These are phyloP conservation scores for Acanthopleura granulata DNA, from an alignment of 2,888 invertebrate species.

Conservation along the genomic window DNA sequence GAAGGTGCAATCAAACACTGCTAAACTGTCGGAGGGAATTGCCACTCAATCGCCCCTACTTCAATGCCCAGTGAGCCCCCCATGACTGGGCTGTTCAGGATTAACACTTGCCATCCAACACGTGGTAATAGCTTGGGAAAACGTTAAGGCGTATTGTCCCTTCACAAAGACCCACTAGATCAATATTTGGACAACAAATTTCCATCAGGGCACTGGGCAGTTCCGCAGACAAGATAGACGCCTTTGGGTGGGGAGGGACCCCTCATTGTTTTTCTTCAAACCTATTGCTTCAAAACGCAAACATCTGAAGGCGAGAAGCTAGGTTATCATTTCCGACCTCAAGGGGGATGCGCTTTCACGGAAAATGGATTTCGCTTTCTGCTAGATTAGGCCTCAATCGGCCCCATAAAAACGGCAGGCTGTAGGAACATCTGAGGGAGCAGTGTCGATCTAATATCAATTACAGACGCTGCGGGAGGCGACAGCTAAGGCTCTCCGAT, in stretches of 20 bases:
- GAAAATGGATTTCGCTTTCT: constrained; percentile 17
- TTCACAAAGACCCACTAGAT: constrained; percentile 14
- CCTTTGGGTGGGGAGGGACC: not conserved
- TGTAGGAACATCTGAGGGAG: not conserved
- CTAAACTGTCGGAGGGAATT: not conserved
- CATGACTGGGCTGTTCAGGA: not conserved
- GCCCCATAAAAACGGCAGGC: not conserved
- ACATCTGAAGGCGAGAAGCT: constrained; percentile 9
- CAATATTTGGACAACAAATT: constrained; percentile 19
- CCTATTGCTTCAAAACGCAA: constrained; percentile 3
- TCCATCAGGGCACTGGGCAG: constrained; percentile 10
- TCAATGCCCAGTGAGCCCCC: constrained; percentile 6
- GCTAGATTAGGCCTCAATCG: constrained; percentile 18
- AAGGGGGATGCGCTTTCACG: constrained; percentile 17
- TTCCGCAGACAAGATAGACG: constrained; percentile 15
- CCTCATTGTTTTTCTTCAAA: constrained; percentile 20
- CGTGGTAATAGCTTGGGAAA: constrained; percentile 13
- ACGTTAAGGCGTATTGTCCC: constrained; percentile 3
- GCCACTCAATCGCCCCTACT: not conserved
- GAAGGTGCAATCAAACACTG: not conserved
- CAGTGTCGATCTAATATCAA: constrained; percentile 15
- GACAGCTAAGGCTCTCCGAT: not conserved
- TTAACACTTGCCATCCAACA: constrained; percentile 1
- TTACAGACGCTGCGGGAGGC: constrained; percentile 2
- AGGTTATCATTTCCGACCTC: not conserved